A percentile compares a stretch with the other conserved stretches of the same genome.
Evolutionary conservation across 2,888 invertebrate species (phyloP).

Genomic region (Parelbella ahira): DNA sequence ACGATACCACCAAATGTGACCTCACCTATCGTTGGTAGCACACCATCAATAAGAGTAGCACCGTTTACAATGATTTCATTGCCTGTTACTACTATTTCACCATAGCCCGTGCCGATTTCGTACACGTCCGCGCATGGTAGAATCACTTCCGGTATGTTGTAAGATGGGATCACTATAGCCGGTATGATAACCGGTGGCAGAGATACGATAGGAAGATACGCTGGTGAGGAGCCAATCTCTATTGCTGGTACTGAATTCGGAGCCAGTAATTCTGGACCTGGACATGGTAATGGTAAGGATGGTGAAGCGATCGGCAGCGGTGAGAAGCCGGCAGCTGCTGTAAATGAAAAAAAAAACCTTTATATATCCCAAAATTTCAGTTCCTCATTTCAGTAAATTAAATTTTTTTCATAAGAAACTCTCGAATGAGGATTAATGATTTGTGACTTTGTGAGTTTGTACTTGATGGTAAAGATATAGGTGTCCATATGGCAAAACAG

Average conservation of each 20-base stretch:
- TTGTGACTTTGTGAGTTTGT: too few species aligned
- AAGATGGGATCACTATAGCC: constrained; percentile 3
- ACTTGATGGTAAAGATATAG: too few species aligned
- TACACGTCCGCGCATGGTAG: constrained; percentile 3
- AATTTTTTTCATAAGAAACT: too few species aligned
- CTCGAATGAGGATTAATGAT: too few species aligned
- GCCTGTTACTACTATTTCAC: constrained; percentile 1
- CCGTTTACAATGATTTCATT: constrained; percentile 6
- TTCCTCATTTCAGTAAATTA: too few species aligned
- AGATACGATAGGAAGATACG: not conserved
- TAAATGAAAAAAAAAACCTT: not conserved
- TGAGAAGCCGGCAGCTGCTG: constrained; percentile 7
- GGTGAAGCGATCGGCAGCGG: not conserved
- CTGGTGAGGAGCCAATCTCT: not conserved
- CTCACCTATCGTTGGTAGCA: constrained; percentile 2
- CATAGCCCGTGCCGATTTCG: not conserved
- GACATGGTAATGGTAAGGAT: not conserved
- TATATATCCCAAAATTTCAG: too few species aligned
- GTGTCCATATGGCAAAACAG: too few species aligned
- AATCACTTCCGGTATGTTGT: constrained; percentile 13
- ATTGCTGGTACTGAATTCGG: not conserved
- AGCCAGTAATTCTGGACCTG: not conserved
- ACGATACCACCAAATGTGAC: constrained; percentile 13
- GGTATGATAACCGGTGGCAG: constrained; percentile 17
- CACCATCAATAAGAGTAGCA: constrained; percentile 1